phyloP scores from a whole-genome alignment of 2,888 invertebrate genomes.

The Anodontia alba region DNA sequence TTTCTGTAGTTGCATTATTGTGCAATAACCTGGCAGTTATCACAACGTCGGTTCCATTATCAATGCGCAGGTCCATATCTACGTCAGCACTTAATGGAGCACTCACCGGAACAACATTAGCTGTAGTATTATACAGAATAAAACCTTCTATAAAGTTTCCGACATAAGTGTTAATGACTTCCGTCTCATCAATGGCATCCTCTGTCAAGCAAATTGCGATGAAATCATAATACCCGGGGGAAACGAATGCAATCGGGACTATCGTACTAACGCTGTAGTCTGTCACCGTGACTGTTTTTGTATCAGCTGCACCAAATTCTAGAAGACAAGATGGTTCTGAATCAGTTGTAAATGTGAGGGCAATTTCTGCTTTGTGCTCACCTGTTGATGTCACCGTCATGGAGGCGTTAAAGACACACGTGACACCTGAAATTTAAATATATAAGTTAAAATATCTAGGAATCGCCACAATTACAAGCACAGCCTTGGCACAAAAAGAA shows the following conservation, averaged over 20 bases:
- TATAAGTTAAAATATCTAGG: too few species aligned
- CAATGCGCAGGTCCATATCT: not conserved
- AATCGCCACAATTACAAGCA: too few species aligned
- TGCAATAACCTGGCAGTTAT: constrained; percentile 6
- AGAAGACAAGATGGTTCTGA: constrained; percentile 1
- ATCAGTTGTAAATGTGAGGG: not conserved
- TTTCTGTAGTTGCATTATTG: not conserved
- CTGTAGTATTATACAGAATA: not conserved
- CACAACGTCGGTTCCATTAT: constrained; percentile 15
- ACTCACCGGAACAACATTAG: constrained; percentile 11
- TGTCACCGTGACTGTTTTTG: not conserved
- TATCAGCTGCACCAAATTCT: constrained; percentile 10
- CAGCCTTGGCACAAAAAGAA: too few species aligned
- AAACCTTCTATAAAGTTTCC: constrained; percentile 27
- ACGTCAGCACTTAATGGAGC: constrained; percentile 13
- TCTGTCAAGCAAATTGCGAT: not conserved
- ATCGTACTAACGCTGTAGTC: not conserved
- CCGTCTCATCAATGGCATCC: not conserved
- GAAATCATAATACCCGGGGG: constrained; percentile 13
- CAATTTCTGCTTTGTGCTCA: not conserved
- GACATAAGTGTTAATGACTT: constrained; percentile 14
- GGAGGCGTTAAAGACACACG: not conserved
- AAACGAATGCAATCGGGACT: not conserved
- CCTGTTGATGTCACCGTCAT: not conserved
- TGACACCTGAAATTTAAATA: not conserved